Conservation (phyloP, 2,797 vertebrate genomes). For the Ciconia nigra region DNA sequence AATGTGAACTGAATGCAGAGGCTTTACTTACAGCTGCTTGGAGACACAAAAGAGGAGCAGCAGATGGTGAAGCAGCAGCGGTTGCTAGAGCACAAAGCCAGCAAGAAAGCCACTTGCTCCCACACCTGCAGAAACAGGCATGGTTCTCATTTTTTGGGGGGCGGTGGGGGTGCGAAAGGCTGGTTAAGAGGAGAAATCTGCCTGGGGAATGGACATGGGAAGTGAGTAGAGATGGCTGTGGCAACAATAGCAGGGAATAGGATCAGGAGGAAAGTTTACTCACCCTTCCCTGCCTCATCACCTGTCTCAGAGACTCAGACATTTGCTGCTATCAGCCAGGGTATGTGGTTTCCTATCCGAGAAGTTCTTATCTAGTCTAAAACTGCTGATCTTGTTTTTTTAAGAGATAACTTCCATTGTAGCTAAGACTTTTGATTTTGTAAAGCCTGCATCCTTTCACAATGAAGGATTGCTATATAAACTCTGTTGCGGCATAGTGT, state of each 20-base stretch:
- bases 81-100: background rate
- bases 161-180: background rate
- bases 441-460: conserved; percentile 32
- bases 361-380: conserved; percentile 14
- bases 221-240: background rate
- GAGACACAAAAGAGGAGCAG: background rate
- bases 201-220: background rate
- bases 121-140: conserved; percentile 11
- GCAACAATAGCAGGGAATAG: background rate
- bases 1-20: background rate
- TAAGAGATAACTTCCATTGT: background rate
- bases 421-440: conserved; percentile 8
- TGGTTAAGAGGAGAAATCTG: background rate
- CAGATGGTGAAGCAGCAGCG: conserved; percentile 18
- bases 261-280: background rate
- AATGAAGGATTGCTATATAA: conserved; percentile 40
- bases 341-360: background rate
- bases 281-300: background rate
- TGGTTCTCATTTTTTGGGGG: background rate
- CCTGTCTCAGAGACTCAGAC: background rate
- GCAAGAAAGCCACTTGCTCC: background rate
- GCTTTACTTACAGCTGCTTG: conserved; percentile 46
- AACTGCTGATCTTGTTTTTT: conserved; percentile 7
- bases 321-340: background rate
- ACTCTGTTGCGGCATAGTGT: background rate